Percentiles rank a stretch among this genome's conserved stretches.
These are phyloP conservation scores for Phyllotreta cruciferae DNA, from an alignment of 2,888 invertebrate genomes.

Conservation along the genomic window DNA sequence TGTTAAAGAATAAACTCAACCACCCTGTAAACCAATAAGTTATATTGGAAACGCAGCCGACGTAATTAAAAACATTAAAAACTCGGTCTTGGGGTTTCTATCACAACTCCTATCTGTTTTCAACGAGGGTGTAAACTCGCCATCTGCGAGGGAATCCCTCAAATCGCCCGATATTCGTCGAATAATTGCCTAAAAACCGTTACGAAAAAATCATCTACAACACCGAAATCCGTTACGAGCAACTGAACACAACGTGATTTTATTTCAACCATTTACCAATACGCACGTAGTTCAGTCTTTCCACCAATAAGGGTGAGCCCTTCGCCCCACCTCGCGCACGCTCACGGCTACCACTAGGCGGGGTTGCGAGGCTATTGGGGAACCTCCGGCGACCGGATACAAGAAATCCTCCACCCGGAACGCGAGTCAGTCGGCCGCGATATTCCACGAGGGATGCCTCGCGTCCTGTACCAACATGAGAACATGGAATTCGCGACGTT, in stretches of 20 bases:
- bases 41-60: conserved; percentile 15
- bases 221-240: conserved; percentile 51
- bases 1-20: neutral
- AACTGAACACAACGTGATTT: conserved; percentile 50
- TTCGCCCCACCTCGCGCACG: conserved; percentile 55
- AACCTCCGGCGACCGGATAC: conserved; percentile 36
- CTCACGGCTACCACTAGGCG: conserved; percentile 50
- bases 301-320: conserved; percentile 39
- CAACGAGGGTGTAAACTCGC: conserved; percentile 50
- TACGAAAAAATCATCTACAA: conserved; percentile 43
- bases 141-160: conserved; percentile 55
- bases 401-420: conserved; percentile 32
- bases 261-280: conserved; percentile 46
- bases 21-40: conserved; percentile 1
- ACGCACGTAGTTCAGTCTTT: conserved; percentile 46
- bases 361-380: conserved; percentile 53
- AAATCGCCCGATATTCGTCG: conserved; percentile 51
- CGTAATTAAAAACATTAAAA: conserved; percentile 47
- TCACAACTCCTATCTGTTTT: conserved; percentile 47
- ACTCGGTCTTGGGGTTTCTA: conserved; percentile 46
- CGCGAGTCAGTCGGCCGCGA: conserved; percentile 33
- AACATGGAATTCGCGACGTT: conserved; percentile 51
- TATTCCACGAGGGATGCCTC: conserved; percentile 56
- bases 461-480: conserved; percentile 55
- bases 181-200: conserved; percentile 47